Evolutionary conservation across 1,140 invertebrate species (phyloP), one percentile per base, ranked within the genome.

Genomic region (Planococcus citri): DNA sequence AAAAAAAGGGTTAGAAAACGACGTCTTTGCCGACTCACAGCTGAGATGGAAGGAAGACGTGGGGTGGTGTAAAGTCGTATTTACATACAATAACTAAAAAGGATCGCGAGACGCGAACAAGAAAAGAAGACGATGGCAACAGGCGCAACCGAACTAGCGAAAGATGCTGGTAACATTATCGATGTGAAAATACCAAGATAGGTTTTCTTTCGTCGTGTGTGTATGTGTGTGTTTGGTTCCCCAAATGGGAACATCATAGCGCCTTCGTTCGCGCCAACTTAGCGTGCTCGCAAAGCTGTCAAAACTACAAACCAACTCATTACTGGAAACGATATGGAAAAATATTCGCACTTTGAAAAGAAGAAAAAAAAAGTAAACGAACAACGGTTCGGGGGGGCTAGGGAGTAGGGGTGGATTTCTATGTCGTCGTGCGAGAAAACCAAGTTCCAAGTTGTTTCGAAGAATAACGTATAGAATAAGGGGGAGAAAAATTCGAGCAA

Each of bases 221-320:
- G n/a, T n/a, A n/a, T 51, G 10, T 51, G 10, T 51, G 4, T 51
- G 6, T n/a, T n/a, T 51, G 4, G 17, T 2, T 51, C 41, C 41
- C 41, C 41, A 51, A 51, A 51, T 51, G 41, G 41, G 41, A 51
- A n/a, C 41, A n/a, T 51, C 41, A 17, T 51, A 17, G n/a, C 41
- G 41, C 2, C n/a, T n/a, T n/a, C n/a, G n/a, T n/a, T n/a, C n/a
- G 41, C 29, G 41, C 6, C 2, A 17, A 4, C n/a, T 51, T 51
- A 51, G 29, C 41, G 41, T 17, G 41, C 17, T 17, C 41, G n/a
- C 10, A 51, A 51, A 51, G 17, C 10, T 51, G 41, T 51, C 41
- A 51, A 51, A 51, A 51, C 41, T 51, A 9, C 41, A 51, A 51
- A 51, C 41, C n/a, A 51, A 51, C 41, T 51, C 41, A 51, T 51